Evolutionary conservation across 2,888 invertebrate genomes (phyloP).

Genomic region (Digitonthophagus gazella): DNA sequence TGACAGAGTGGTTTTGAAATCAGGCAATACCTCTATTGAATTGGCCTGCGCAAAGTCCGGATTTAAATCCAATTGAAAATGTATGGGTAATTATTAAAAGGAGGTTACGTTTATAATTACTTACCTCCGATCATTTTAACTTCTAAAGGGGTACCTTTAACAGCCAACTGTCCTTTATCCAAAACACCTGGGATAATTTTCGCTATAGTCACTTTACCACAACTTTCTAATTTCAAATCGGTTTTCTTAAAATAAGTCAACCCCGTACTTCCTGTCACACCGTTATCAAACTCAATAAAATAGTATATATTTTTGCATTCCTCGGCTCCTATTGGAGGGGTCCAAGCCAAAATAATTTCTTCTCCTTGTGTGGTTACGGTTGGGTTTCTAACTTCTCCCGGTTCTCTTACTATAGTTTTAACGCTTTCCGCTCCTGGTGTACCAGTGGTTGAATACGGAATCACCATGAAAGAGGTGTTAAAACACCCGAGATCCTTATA

Average conservation of each 20-base stretch:
- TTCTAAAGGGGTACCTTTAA: too few relatives aligned
- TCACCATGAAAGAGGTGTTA: neutral
- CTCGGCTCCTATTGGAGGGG: neutral
- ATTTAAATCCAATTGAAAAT: too few relatives aligned
- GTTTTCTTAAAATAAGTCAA: neutral
- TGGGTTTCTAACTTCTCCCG: neutral
- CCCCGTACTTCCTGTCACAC: neutral
- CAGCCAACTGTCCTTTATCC: too few relatives aligned
- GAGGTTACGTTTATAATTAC: too few relatives aligned
- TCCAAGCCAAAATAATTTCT: neutral
- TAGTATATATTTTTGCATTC: neutral
- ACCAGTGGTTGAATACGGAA: neutral
- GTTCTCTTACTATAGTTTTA: neutral
- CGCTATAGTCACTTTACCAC: neutral
- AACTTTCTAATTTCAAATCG: neutral
- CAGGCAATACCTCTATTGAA: too few relatives aligned
- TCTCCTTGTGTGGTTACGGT: neutral
- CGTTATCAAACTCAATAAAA: neutral
- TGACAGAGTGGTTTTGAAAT: too few relatives aligned
- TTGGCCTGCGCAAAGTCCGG: too few relatives aligned
- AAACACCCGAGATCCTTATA: neutral
- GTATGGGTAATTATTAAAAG: too few relatives aligned
- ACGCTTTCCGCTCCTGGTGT: neutral
- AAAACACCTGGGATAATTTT: neutral
- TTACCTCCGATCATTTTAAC: too few relatives aligned